Base-by-base conservation (phyloP, 2,888 invertebrate genomes). In the Cantharis rustica region DNA sequence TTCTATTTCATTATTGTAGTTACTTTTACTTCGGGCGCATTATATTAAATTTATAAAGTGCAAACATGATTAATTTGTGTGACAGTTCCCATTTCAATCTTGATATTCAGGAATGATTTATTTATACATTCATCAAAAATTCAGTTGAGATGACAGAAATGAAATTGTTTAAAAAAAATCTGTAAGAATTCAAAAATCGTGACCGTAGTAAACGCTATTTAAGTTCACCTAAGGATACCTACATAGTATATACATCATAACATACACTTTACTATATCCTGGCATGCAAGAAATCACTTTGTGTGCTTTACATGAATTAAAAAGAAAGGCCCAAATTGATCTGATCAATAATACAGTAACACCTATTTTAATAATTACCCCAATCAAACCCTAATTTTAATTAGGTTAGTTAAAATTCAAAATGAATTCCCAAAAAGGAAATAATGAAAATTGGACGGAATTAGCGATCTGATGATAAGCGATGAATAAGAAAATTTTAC, bases 41-140 rank as follows among this genome's bases (percentile, higher is more conserved):
- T 66, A 66, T 66, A 66, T 66, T 13, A 66, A 66, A 66, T 66
- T 66, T 66, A 66, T 66, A 66, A 66, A 66, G 64, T 20, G 64
- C 17, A 66, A 66, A 66, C 64, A 66, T 66, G 64, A 66, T 66
- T 66, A 66, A 66, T 66, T 66, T 66, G 64, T 66, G 64, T 66
- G 64, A 66, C 64, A 66, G 64, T 66, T 66, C 64, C 64, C 64
- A 66, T 66, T 66, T 66, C 64, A 66, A 66, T 66, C 64, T 66
- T 66, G 23, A 66, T 20, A 20, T 20, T 66, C 20, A 13, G 13
- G 23, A 66, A 66, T 66, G 17, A 66, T 66, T 66, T 47, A 47
- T 47, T 47, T 66, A 66, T 20, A 23, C 64, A 20, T 66, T 66
- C 17, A 11, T 66, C 23, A 66, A 66, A 66, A 66, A 66, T 66